These are phyloP conservation scores for Congeria kusceri DNA, from an alignment of 2,888 invertebrate genomes.

Conservation along the genomic window DNA sequence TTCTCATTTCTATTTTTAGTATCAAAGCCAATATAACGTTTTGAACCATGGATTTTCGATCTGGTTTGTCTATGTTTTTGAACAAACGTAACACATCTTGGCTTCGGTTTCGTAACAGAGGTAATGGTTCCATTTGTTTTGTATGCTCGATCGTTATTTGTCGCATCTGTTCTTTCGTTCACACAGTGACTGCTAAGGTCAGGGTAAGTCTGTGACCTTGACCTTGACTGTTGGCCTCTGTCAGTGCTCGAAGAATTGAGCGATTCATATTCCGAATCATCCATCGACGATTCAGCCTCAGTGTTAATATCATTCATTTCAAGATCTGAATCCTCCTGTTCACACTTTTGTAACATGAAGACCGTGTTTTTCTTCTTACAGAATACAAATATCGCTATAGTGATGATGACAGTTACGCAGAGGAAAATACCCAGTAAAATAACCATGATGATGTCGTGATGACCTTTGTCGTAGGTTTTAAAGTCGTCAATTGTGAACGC, in stretches of 20 bases:
- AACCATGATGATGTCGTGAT: constrained; percentile 46
- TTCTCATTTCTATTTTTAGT: no score
- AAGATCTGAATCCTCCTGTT: constrained; percentile 74
- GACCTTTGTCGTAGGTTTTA: constrained; percentile 14
- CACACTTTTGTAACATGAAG: constrained; percentile 79
- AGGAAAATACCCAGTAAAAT: constrained; percentile 77
- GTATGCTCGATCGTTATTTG: no score
- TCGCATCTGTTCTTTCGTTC: no score
- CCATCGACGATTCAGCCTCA: constrained; percentile 69
- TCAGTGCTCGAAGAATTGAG: constrained; percentile 12
- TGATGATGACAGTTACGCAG: constrained; percentile 78
- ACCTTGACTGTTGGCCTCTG: not conserved
- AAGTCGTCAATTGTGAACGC: constrained; percentile 22
- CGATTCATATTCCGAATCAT: constrained; percentile 56
- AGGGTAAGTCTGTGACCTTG: constrained; percentile 60
- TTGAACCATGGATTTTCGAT: no score
- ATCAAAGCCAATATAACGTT: no score
- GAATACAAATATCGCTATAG: constrained; percentile 79
- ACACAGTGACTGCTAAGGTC: constrained; percentile 5
- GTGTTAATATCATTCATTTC: constrained; percentile 80
- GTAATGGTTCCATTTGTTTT: no score
- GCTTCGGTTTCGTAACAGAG: no score
- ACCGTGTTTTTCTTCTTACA: constrained; percentile 83
- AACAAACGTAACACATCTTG: no score
- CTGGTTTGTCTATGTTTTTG: no score